phyloP scores from a whole-genome alignment of 2,888 invertebrate species.

The Erebia epiphron region DNA sequence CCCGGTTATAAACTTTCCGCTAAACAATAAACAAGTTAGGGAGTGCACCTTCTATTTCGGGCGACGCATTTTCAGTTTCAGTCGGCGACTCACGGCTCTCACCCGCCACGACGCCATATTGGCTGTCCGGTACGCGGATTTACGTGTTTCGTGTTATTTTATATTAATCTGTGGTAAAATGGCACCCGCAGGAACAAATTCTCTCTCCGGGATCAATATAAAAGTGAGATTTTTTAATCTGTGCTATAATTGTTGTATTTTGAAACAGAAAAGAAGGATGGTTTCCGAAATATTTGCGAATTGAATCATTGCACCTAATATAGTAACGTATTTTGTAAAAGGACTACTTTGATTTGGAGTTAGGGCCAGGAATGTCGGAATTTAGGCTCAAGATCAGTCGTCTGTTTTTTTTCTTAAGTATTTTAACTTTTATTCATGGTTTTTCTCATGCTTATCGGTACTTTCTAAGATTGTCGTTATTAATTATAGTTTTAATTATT shows the following conservation, averaged over 20 bases:
- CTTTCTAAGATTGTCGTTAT: too few relatives aligned
- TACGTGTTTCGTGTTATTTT: conserved; percentile 30
- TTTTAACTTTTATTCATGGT: too few relatives aligned
- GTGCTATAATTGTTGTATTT: conserved; percentile 13
- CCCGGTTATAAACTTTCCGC: conserved; percentile 28
- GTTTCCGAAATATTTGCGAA: conserved; percentile 12
- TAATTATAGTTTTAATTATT: too few relatives aligned
- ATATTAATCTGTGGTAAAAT: conserved; percentile 42
- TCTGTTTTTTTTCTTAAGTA: background rate
- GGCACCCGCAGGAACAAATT: conserved; percentile 56
- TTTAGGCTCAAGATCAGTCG: background rate
- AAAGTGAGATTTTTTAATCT: conserved; percentile 63
- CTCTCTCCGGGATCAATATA: conserved; percentile 73
- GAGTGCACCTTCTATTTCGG: conserved; percentile 76
- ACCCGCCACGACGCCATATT: conserved; percentile 64
- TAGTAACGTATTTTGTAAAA: conserved; percentile 28
- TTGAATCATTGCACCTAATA: conserved; percentile 28
- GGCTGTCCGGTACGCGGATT: conserved; percentile 36
- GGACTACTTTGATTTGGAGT: background rate
- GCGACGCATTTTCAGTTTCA: conserved; percentile 76
- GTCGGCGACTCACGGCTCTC: conserved; percentile 62
- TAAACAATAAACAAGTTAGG: conserved; percentile 40
- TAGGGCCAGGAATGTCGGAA: background rate
- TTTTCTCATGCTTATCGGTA: too few relatives aligned
- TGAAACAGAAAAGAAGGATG: background rate